phyloP scores from a whole-genome alignment of 2,113 vertebrate genomes.

The Corvus cornix region DNA sequence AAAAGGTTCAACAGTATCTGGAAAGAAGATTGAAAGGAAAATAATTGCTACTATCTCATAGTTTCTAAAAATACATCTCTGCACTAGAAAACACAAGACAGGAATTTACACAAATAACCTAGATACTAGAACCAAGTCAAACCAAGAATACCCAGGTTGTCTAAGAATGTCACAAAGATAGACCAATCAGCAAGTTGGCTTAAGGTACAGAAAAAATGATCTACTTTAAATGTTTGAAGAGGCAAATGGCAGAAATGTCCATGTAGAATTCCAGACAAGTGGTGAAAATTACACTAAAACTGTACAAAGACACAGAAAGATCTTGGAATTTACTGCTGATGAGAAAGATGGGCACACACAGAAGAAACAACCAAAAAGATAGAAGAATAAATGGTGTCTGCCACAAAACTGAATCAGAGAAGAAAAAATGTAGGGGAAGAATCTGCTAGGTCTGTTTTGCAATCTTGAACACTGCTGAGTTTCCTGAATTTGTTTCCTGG shows the following conservation, averaged over 20 bases:
- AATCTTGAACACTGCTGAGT: not conserved
- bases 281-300: not conserved
- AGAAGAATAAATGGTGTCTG: not conserved
- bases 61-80: not conserved
- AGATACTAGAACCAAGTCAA: not conserved
- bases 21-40: not conserved
- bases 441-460: fast-evolving
- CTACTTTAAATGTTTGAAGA: not conserved
- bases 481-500: not conserved
- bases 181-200: not conserved
- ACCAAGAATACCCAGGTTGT: not conserved
- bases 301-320: not conserved
- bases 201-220: not conserved
- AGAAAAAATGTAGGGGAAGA: not conserved
- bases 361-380: not conserved
- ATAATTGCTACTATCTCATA: not conserved
- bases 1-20: not conserved
- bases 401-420: not conserved
- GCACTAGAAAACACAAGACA: not conserved
- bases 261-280: not conserved
- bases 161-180: not conserved
- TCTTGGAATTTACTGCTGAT: not conserved
- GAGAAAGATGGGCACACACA: not conserved
- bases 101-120: not conserved
- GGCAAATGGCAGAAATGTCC: not conserved